These are phyloP conservation scores for Sebastes vulpes DNA, from an alignment of 2,797 vertebrate species.

Conservation along the genomic window DNA sequence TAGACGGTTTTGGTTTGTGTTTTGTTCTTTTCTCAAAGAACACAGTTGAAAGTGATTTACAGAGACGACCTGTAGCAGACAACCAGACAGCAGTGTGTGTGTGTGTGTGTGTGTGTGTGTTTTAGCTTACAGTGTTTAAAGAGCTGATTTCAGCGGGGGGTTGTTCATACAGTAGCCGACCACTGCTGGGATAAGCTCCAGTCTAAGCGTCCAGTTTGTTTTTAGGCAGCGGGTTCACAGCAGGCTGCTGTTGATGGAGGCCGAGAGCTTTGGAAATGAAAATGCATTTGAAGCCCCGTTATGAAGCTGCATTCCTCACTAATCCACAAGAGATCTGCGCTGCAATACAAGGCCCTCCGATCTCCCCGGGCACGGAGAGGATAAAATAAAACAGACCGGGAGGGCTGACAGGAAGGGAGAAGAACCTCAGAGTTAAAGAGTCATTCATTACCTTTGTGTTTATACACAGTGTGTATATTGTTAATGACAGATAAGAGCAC, in stretches of 20 bases:
- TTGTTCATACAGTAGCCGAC: conserved; percentile 40
- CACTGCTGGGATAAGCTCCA: conserved; percentile 44
- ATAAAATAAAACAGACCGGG: not conserved
- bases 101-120: too few species aligned
- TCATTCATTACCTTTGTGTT: conserved; percentile 9
- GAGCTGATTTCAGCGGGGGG: conserved; percentile 17
- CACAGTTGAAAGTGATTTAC: too few species aligned
- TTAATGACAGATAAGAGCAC: not conserved
- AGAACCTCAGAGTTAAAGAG: not conserved
- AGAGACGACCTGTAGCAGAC: too few species aligned
- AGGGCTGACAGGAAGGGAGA: not conserved
- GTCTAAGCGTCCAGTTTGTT: conserved; percentile 46
- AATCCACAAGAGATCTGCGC: conserved; percentile 54
- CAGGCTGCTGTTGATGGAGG: conserved; percentile 50
- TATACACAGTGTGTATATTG: not conserved
- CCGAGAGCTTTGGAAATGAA: conserved; percentile 53
- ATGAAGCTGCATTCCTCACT: conserved; percentile 70
- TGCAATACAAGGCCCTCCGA: not conserved
- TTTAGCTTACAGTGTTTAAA: not conserved
- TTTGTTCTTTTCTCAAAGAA: too few species aligned
- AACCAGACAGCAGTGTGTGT: not conserved
- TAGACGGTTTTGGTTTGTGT: too few species aligned
- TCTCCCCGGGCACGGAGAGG: not conserved
- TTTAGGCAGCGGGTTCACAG: conserved; percentile 48
- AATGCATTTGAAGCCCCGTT: conserved; percentile 41